These are phyloP conservation scores for Arrhopalites spinosus DNA, from an alignment of 2,888 invertebrate species.

Conservation along the genomic window DNA sequence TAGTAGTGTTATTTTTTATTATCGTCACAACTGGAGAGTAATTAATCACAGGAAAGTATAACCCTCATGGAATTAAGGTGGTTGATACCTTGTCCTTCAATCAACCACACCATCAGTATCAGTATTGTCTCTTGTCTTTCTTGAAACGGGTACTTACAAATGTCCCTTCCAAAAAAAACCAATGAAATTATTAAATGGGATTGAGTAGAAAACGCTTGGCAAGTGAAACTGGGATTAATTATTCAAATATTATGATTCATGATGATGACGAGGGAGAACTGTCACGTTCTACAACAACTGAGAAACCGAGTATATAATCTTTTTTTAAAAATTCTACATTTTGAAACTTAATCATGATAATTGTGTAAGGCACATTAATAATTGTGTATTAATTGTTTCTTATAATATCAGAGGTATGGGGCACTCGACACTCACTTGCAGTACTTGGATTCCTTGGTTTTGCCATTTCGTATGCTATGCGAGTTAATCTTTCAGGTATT, in stretches of 20 bases:
- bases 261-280: background rate
- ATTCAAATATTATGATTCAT: background rate
- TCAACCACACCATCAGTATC: too few relatives aligned
- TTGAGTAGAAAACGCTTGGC: background rate
- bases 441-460: slow-evolving; percentile 61
- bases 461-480: slow-evolving; percentile 61
- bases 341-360: too few relatives aligned
- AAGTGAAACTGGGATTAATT: background rate
- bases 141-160: background rate
- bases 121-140: background rate
- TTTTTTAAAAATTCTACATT: too few relatives aligned
- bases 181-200: background rate
- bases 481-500: slow-evolving; percentile 60
- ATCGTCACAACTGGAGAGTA: too few relatives aligned
- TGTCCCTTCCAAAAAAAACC: background rate
- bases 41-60: too few relatives aligned
- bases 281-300: background rate
- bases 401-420: slow-evolving; percentile 48
- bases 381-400: background rate
- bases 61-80: too few relatives aligned
- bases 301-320: background rate
- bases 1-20: too few relatives aligned
- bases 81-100: too few relatives aligned
- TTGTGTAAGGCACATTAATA: too few relatives aligned
- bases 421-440: slow-evolving; percentile 58